These are phyloP conservation scores for Prosapia bicincta DNA, from an alignment of 2,888 invertebrate genomes.

Conservation along the genomic window DNA sequence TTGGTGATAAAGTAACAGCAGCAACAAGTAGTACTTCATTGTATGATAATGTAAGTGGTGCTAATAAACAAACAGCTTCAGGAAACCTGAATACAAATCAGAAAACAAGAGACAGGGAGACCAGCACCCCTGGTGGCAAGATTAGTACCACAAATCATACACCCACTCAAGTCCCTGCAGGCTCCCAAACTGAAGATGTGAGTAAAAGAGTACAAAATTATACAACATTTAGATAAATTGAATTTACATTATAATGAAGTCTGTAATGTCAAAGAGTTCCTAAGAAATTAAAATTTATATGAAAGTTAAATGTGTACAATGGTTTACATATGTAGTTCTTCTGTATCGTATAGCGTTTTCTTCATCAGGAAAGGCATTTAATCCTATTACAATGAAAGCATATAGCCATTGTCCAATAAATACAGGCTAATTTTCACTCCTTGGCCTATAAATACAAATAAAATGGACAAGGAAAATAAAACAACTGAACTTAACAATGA, in stretches of 20 bases:
- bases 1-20: conserved; percentile 57
- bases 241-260: no score
- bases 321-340: no score
- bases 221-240: background rate
- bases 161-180: conserved; percentile 36
- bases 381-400: no score
- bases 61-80: conserved; percentile 30
- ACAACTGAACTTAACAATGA: no score
- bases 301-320: background rate
- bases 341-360: no score
- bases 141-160: conserved; percentile 36
- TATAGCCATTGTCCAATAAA: no score
- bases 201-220: conserved; percentile 5
- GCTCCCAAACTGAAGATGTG: conserved; percentile 41
- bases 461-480: no score
- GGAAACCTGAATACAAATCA: conserved; percentile 37
- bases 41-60: conserved; percentile 71
- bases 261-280: no score
- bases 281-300: background rate
- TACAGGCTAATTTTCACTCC: no score
- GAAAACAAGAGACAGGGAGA: conserved; percentile 40
- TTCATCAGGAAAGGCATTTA: no score
- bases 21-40: conserved; percentile 87
- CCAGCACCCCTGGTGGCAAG: conserved; percentile 40
- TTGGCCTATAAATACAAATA: no score